phyloP scores from a whole-genome alignment of 2,888 invertebrate genomes.

The Drosophila maculinotata region DNA sequence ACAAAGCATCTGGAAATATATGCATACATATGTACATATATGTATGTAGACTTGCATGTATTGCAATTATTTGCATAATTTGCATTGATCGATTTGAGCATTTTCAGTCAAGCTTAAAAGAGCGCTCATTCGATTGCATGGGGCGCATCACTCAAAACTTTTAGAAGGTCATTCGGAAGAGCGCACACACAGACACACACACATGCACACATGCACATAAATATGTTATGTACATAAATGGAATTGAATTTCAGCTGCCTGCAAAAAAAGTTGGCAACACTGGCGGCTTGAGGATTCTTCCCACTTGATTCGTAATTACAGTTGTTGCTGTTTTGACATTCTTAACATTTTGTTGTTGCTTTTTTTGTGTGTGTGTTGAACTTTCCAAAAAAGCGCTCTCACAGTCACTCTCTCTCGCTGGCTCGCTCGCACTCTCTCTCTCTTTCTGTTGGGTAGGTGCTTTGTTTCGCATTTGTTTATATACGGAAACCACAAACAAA shows the following conservation, averaged over 20 bases:
- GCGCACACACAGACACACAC: not conserved
- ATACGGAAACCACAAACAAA: slow-evolving; percentile 39
- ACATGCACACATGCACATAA: not conserved
- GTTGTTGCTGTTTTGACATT: slow-evolving; percentile 32
- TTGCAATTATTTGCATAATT: slow-evolving; percentile 42
- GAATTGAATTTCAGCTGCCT: slow-evolving; percentile 33
- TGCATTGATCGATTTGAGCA: slow-evolving; percentile 28
- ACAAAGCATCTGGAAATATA: slow-evolving; percentile 12
- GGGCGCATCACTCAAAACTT: slow-evolving; percentile 16
- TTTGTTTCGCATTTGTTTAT: slow-evolving; percentile 71
- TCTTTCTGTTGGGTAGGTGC: slow-evolving; percentile 37
- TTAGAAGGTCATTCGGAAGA: slow-evolving; percentile 30
- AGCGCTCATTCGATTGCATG: slow-evolving; percentile 4
- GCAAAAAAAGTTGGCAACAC: not conserved
- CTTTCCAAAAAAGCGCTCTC: slow-evolving; percentile 57
- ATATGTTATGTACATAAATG: slow-evolving; percentile 17
- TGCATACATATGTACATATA: not conserved
- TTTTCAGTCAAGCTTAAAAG: slow-evolving; percentile 18
- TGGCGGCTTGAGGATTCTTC: slow-evolving; percentile 11
- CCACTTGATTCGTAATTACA: slow-evolving; percentile 11
- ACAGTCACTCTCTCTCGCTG: not conserved
- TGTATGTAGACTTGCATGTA: not conserved
- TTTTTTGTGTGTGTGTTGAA: slow-evolving; percentile 44
- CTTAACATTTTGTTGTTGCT: slow-evolving; percentile 38
- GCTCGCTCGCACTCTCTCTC: slow-evolving; percentile 8